Evolutionary conservation across 2,113 vertebrate species (phyloP).

Genomic region (Chascanopsetta lugubris): DNA sequence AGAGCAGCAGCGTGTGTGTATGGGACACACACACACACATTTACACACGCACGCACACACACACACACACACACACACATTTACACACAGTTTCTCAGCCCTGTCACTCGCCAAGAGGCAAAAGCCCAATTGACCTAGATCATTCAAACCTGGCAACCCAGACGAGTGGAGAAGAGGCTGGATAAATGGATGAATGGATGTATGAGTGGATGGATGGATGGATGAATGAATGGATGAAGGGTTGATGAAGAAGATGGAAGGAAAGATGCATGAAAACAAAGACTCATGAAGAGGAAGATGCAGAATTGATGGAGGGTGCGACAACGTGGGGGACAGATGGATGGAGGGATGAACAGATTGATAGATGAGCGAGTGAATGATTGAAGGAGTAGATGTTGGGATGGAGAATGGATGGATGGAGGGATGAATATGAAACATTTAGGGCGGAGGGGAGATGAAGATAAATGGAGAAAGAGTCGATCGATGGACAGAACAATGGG

Average conservation of each 20-base stretch:
- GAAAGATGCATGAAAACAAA: not conserved
- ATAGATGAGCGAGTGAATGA: not conserved
- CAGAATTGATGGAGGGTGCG: not conserved
- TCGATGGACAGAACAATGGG: not conserved
- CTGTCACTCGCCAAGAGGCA: constrained; percentile 44
- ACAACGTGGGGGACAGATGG: not conserved
- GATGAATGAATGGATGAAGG: not conserved
- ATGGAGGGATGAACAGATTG: not conserved
- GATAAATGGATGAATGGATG: too few species aligned
- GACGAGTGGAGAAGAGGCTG: constrained; percentile 8
- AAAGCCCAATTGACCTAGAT: constrained; percentile 64
- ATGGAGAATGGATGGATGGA: not conserved
- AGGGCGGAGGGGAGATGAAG: not conserved
- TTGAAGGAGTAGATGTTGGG: not conserved
- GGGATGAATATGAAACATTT: not conserved
- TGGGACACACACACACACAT: constrained; percentile 14
- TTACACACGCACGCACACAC: not conserved
- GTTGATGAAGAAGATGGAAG: constrained; percentile 4
- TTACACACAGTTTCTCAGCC: constrained; percentile 23
- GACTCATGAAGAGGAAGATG: not conserved
- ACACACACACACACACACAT: constrained; percentile 13
- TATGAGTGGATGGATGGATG: constrained; percentile 25
- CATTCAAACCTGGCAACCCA: constrained; percentile 46
- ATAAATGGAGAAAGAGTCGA: not conserved
- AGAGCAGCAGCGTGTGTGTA: constrained; percentile 4